A percentile compares a stretch with the other conserved stretches of the same genome.
These are phyloP conservation scores for Agonopterix heracliana DNA, from an alignment of 2,888 invertebrate genomes.

Conservation along the genomic window DNA sequence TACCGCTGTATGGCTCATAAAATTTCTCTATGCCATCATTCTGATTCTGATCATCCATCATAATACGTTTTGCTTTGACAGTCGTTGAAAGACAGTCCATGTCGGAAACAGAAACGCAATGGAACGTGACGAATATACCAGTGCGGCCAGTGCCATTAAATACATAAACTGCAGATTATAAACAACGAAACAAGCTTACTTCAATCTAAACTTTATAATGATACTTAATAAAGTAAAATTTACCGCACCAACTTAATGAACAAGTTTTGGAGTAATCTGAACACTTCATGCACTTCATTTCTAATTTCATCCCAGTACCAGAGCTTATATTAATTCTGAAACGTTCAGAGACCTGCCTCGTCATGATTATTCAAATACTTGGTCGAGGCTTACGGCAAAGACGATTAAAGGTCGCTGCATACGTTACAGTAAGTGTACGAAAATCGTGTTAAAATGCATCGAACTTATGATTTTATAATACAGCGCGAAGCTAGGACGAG, in stretches of 20 bases:
- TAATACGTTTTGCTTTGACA: too few species aligned
- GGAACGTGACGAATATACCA: too few species aligned
- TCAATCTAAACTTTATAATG: background rate
- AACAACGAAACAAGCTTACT: background rate
- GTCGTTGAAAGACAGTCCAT: too few species aligned
- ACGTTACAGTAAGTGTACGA: background rate
- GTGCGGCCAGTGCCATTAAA: too few species aligned
- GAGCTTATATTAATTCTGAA: background rate
- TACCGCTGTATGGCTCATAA: too few species aligned
- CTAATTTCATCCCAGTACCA: background rate
- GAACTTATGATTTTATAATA: too few species aligned
- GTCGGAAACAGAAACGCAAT: too few species aligned
- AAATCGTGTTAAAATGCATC: too few species aligned
- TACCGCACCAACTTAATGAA: slow-evolving; percentile 10
- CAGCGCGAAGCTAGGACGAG: too few species aligned
- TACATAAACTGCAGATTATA: too few species aligned
- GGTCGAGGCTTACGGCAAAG: slow-evolving; percentile 21
- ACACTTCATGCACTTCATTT: slow-evolving; percentile 10
- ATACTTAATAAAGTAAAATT: background rate
- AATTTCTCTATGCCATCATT: too few species aligned
- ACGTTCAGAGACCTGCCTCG: slow-evolving; percentile 17
- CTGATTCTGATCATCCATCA: too few species aligned
- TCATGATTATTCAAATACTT: slow-evolving; percentile 33
- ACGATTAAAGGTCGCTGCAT: slow-evolving; percentile 16
- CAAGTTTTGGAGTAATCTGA: slow-evolving; percentile 15